Base-by-base conservation (phyloP, 2,888 invertebrate species). In the Periphyllus acericola region DNA sequence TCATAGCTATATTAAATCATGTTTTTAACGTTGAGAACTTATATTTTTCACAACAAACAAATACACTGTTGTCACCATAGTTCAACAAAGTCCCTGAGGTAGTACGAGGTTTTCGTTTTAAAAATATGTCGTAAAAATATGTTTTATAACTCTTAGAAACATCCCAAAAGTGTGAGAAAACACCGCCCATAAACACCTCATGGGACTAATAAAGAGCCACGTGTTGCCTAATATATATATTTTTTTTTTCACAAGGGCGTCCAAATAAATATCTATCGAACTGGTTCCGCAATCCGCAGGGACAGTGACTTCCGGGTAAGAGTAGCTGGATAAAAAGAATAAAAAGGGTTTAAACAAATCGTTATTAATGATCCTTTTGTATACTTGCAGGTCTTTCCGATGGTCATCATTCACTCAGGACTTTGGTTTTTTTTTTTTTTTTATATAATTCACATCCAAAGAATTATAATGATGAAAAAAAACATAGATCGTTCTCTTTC, bases 331-430 rank as follows among this genome's bases (percentile, higher is more conserved):
- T 40, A 81, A 74, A 80, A 72, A n/a, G n/a, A 74, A 72, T 60
- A 80, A 79, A 79, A 81, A 80, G 74, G 80, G 86, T 87, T 87
- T 79, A 74, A 74, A 87, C 86, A 87, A 87, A 87, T 87, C 80
- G 86, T 87, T 87, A 87, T 87, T 87, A 87, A 87, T 87, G 86
- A 81, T 80, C 60, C 72, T 74, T 74, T 80, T 80, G 74, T 87
- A 76, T 68, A 84, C 66, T 84, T 68, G 60, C 60, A 60, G 86
- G 86, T 80, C 86, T 74, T 87, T 87, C 86, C 86, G 86, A 74
- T 87, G 86, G 86, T 87, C 86, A 87, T 87, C 86, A 87, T 87
- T 87, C 86, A 87, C 86, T 87, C 80, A 40, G 80, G 60, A 80
- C 72, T 72, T 80, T 79, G 11, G 19, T 40, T 80, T 68, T 80